Evolutionary conservation across 2,888 invertebrate species (phyloP), one percentile per base, ranked within the genome.

Genomic region (Globia sparganii): DNA sequence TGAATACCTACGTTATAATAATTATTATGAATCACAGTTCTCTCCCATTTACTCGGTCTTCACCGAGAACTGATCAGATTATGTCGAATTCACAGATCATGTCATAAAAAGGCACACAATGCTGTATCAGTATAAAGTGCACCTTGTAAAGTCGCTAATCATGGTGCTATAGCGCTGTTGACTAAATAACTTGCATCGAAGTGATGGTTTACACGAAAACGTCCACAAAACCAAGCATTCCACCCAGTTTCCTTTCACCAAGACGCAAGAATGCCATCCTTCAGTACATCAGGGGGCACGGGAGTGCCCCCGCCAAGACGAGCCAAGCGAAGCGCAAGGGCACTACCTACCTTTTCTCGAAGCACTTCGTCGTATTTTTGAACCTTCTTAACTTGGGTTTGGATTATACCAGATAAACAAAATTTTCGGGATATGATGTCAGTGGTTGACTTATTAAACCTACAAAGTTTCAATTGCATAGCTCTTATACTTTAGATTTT

Each of bases 241-340:
- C 34, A n/a, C 43, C 13, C 66, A n/a, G 49, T 49, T 34, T 9
- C 28, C 40, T 34, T n/a, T 9, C 37, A 53, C 18, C 53, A 25
- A 56, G 31, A 80, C 21, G 11, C 69, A 70, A 65, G 49, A 53
- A 53, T 49, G 28, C 18, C 28, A 49, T 65, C 49, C 56, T n/a
- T 28, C 40, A 34, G 28, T 77, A 66, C 46, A 69, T n/a, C n/a
- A n/a, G n/a, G n/a, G n/a, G n/a, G n/a, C n/a, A n/a, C n/a, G n/a
- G n/a, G n/a, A n/a, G n/a, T n/a, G n/a, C n/a, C n/a, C n/a, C n/a
- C n/a, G n/a, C n/a, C n/a, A n/a, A n/a, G n/a, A n/a, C n/a, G n/a
- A n/a, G n/a, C n/a, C n/a, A n/a, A n/a, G n/a, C n/a, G n/a, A n/a
- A n/a, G n/a, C n/a, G n/a, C n/a, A n/a, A n/a, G n/a, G n/a, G n/a